Evolutionary conservation across 1,140 invertebrate genomes (phyloP).

Genomic region (Drosophila sturtevanti): DNA sequence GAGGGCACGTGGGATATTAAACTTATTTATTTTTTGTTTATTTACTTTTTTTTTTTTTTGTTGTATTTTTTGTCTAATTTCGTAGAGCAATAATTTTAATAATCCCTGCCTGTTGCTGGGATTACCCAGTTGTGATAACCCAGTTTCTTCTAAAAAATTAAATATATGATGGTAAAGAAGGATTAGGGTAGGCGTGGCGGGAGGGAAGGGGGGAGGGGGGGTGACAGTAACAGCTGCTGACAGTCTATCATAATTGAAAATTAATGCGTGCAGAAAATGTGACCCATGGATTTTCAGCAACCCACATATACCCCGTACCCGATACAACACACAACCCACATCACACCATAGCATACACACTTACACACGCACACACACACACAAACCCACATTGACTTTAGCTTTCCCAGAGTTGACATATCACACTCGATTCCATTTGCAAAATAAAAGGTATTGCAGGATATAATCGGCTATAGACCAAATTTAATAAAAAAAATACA

Average conservation of each 20-base stretch:
- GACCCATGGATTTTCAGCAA: conserved; percentile 38
- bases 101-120: conserved; percentile 2
- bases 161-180: no score
- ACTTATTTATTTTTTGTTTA: no score
- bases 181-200: neutral
- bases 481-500: no score
- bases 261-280: conserved; percentile 67
- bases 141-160: neutral
- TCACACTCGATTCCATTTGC: neutral
- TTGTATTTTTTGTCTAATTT: conserved; percentile 28
- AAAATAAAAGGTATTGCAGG: neutral
- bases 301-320: no score
- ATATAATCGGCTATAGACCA: neutral
- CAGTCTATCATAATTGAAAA: conserved; percentile 70
- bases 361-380: neutral
- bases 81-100: conserved; percentile 26
- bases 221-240: conserved; percentile 30
- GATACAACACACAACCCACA: no score
- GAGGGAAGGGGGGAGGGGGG: neutral
- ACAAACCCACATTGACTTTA: neutral
- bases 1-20: neutral
- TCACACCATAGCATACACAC: neutral
- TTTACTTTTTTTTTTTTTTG: neutral
- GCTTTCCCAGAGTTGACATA: neutral
- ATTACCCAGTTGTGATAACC: neutral